These are phyloP conservation scores for Chloebia gouldiae DNA, from an alignment of 2,113 vertebrate species.

Conservation along the genomic window DNA sequence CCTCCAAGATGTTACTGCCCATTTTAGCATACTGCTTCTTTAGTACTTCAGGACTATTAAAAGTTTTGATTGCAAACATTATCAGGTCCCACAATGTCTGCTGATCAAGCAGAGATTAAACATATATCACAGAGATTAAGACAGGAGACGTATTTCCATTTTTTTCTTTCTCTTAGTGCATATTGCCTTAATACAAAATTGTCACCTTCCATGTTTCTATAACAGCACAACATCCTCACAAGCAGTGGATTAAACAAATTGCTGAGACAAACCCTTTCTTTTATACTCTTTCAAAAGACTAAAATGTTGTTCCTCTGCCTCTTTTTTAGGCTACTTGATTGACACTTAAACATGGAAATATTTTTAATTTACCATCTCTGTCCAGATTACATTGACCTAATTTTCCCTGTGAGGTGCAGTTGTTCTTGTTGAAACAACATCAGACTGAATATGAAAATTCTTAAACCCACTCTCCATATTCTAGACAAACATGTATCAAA, in stretches of 20 bases:
- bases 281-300: not conserved
- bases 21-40: not conserved
- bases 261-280: not conserved
- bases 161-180: not conserved
- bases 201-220: not conserved
- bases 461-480: not conserved
- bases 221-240: not conserved
- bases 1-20: not conserved
- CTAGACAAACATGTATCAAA: constrained; percentile 29
- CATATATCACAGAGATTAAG: not conserved
- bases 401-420: not conserved
- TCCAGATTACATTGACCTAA: not conserved
- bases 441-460: not conserved
- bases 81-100: not conserved
- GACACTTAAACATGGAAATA: not conserved
- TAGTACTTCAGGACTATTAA: not conserved
- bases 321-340: not conserved
- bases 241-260: not conserved
- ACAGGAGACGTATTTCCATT: not conserved
- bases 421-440: constrained; percentile 29
- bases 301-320: not conserved
- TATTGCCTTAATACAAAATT: not conserved
- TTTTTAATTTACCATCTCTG: not conserved
- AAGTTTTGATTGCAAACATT: not conserved
- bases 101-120: not conserved